phyloP scores from a whole-genome alignment of 2,113 vertebrate species.

The Xiphophorus couchianus region DNA sequence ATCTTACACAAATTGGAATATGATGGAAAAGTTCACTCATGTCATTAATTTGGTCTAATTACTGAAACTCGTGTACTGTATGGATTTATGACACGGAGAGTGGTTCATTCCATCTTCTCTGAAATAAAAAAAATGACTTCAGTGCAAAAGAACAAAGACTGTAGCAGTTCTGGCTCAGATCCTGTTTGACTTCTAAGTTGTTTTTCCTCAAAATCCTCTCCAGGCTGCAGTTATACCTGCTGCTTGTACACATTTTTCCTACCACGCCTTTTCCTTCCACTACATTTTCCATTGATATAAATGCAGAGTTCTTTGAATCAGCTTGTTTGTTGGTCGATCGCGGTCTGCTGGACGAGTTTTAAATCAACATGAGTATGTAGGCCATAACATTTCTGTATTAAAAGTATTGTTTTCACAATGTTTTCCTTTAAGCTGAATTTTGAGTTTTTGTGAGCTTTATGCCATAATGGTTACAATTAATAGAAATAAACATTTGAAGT shows the following conservation, averaged over 20 bases:
- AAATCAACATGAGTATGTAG: no score
- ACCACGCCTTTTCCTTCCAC: background rate
- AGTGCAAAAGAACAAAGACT: no score
- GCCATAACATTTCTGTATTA: no score
- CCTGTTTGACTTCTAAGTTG: background rate
- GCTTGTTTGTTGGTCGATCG: no score
- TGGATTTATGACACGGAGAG: no score
- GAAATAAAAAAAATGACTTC: background rate
- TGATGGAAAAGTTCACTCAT: background rate
- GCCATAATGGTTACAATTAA: no score
- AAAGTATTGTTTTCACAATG: no score
- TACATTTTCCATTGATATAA: background rate
- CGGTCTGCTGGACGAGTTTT: background rate
- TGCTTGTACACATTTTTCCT: background rate
- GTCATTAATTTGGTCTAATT: background rate
- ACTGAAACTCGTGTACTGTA: no score
- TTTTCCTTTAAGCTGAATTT: no score
- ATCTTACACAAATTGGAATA: background rate
- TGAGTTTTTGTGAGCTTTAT: no score
- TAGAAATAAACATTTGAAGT: no score
- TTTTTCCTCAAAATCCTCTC: background rate
- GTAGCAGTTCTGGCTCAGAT: no score
- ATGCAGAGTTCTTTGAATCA: background rate
- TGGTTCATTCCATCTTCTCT: background rate
- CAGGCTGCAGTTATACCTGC: background rate